Evolutionary conservation across 2,797 vertebrate genomes (phyloP).

Genomic region (Leptoclinus maculatus): DNA sequence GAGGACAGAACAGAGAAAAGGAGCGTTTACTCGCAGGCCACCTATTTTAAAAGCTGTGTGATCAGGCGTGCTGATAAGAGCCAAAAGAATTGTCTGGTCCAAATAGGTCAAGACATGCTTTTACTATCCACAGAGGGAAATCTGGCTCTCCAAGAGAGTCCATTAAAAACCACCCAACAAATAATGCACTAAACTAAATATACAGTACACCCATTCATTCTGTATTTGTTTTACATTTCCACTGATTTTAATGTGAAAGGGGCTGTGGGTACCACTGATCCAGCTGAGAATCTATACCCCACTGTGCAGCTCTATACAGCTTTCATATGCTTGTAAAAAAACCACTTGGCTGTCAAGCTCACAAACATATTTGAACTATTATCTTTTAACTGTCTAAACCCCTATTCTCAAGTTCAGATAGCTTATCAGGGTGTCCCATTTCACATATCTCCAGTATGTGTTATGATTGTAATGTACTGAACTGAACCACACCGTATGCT

Average conservation of each 20-base stretch:
- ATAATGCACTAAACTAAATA: background rate
- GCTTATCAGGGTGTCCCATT: background rate
- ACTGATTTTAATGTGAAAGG: background rate
- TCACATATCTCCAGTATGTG: background rate
- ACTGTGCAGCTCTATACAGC: background rate
- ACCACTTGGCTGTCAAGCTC: background rate
- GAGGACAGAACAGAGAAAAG: constrained; percentile 40
- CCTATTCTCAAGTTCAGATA: background rate
- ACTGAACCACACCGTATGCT: background rate
- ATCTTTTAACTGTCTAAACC: background rate
- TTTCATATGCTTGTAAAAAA: background rate
- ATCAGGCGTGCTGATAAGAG: constrained; percentile 66
- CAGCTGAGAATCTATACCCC: background rate
- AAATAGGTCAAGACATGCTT: constrained; percentile 46
- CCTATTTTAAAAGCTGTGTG: constrained; percentile 57
- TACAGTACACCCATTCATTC: background rate
- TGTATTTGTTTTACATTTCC: background rate
- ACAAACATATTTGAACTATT: background rate
- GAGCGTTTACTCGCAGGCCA: constrained; percentile 59
- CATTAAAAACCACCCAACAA: constrained; percentile 5
- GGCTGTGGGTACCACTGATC: background rate
- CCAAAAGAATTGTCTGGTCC: constrained; percentile 47
- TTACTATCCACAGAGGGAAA: constrained; percentile 25
- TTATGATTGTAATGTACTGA: background rate
- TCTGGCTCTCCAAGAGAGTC: background rate